Conservation (phyloP, 2,113 vertebrate species). For the Cavia porcellus region DNA sequence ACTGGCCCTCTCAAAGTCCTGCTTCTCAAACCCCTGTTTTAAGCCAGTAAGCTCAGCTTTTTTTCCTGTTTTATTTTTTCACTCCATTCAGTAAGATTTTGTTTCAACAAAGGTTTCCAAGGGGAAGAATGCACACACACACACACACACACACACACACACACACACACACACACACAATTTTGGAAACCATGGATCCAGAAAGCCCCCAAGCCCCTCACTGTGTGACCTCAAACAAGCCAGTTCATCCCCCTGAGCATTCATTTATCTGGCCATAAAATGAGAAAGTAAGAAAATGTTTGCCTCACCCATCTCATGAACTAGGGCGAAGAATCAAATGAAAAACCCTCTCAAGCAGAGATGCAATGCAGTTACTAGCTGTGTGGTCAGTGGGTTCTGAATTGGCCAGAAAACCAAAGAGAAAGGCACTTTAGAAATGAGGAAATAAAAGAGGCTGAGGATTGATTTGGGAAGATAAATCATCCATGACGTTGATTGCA, state of each 20-base stretch:
- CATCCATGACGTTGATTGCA: background rate
- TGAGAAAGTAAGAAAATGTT: conserved; percentile 2
- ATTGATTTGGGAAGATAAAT: background rate
- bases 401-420: conserved; percentile 19
- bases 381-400: background rate
- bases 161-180: background rate
- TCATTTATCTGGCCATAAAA: background rate
- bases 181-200: conserved; percentile 52
- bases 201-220: background rate
- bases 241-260: background rate
- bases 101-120: conserved; percentile 74
- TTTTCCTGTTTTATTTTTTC: conserved; percentile 61
- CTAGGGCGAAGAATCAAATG: background rate
- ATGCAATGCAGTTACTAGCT: background rate
- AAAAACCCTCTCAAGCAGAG: background rate
- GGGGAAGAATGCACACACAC: conserved; percentile 30
- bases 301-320: background rate
- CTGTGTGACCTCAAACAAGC: background rate
- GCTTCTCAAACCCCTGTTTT: background rate
- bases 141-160: background rate
- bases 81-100: conserved; percentile 59
- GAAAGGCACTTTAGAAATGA: background rate
- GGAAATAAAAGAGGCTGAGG: background rate
- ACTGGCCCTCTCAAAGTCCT: background rate
- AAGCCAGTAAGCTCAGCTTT: conserved; percentile 30